These are phyloP conservation scores for Eidolon dupreanum DNA, from an alignment of 2,797 vertebrate species.

Conservation along the genomic window DNA sequence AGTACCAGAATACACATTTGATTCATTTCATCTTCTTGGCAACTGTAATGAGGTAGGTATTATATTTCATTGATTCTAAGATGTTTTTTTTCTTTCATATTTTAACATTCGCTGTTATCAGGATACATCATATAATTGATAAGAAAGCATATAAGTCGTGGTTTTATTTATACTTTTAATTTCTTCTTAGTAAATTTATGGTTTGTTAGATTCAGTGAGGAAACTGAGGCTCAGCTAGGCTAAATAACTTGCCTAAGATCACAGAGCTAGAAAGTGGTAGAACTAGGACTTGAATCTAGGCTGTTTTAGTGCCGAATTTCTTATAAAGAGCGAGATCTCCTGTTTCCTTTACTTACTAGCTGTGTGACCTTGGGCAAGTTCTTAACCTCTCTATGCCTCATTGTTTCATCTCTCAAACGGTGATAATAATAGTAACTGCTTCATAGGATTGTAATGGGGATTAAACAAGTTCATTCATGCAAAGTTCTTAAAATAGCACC, in stretches of 20 bases:
- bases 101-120: background rate
- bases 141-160: background rate
- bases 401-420: background rate
- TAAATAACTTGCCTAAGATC: background rate
- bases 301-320: background rate
- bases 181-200: background rate
- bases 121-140: background rate
- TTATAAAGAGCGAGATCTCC: background rate
- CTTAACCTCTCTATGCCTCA: background rate
- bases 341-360: background rate
- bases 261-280: background rate
- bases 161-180: background rate
- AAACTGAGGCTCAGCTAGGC: background rate
- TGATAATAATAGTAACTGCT: background rate
- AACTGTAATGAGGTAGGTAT: background rate
- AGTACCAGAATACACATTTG: background rate
- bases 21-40: background rate
- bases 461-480: background rate
- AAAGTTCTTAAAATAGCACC: background rate
- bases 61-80: background rate
- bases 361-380: background rate
- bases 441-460: background rate
- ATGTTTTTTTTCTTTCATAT: background rate
- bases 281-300: background rate
- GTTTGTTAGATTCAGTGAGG: background rate